phyloP scores from a whole-genome alignment of 2,888 invertebrate genomes.

The Athalia rosae region DNA sequence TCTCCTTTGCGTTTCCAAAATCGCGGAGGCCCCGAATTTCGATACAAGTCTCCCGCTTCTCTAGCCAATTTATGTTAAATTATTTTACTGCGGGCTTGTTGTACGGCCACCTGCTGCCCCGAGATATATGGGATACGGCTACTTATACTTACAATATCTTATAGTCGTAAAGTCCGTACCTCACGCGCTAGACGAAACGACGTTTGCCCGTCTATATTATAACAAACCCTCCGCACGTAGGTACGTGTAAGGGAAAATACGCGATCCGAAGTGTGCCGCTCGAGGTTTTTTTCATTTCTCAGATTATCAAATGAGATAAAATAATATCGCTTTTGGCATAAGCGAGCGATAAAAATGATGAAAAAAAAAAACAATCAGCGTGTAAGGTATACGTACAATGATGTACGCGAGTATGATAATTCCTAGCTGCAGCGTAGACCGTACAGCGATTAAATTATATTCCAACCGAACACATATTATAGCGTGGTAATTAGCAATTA shows the following conservation, averaged over 20 bases:
- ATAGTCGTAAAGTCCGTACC: conserved; percentile 36
- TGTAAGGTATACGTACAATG: no score
- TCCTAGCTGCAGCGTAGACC: no score
- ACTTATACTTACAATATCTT: conserved; percentile 48
- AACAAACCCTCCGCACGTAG: not conserved
- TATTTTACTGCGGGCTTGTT: conserved; percentile 65
- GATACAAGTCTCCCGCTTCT: conserved; percentile 29
- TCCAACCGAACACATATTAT: no score
- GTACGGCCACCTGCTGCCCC: conserved; percentile 67
- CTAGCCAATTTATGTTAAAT: conserved; percentile 68
- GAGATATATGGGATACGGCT: conserved; percentile 55
- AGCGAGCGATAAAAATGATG: no score
- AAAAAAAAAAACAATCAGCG: no score
- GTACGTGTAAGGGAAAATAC: not conserved
- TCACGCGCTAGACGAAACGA: conserved; percentile 30
- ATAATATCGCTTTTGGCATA: no score
- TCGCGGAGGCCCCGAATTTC: conserved; percentile 7
- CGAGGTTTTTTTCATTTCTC: no score
- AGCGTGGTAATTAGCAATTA: no score
- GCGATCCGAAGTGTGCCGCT: not conserved
- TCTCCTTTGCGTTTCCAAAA: conserved; percentile 4
- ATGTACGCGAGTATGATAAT: no score
- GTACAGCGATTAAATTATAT: no score
- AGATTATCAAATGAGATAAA: no score
- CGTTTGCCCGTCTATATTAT: conserved; percentile 4